These are phyloP conservation scores for Chloropsis cyanopogon DNA, from an alignment of 2,113 vertebrate species.

Conservation along the genomic window DNA sequence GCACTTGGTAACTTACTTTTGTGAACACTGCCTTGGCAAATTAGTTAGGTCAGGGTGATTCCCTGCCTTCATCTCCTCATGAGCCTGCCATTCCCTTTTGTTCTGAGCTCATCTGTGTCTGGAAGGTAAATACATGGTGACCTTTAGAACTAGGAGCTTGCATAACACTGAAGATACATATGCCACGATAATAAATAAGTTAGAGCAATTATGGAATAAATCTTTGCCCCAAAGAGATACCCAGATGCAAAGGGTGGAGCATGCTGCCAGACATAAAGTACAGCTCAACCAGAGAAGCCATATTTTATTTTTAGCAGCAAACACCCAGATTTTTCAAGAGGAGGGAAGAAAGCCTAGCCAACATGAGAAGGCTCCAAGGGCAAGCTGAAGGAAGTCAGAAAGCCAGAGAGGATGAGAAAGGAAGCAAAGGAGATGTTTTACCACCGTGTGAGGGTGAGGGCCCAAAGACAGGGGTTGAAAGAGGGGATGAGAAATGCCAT, in stretches of 20 bases:
- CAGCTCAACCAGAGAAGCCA: not conserved
- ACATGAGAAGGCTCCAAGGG: not conserved
- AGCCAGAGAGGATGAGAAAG: not conserved
- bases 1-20: not conserved
- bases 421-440: not conserved
- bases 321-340: not conserved
- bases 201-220: constrained; percentile 29
- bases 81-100: not conserved
- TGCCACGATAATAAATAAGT: not conserved
- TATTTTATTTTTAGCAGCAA: not conserved
- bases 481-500: not conserved
- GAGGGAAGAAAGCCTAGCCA: not conserved
- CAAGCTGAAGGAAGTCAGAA: not conserved
- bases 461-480: not conserved
- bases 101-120: not conserved
- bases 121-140: constrained; percentile 17
- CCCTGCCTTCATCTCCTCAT: not conserved
- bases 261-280: not conserved
- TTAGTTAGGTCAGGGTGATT: constrained; percentile 1
- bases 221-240: constrained; percentile 26
- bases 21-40: not conserved
- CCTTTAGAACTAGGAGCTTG: constrained; percentile 33
- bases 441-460: accelerated
- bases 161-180: constrained; percentile 13
- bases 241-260: not conserved